A percentile compares a stretch with the other conserved stretches of the same genome.
These are phyloP conservation scores for Galerucella pusilla DNA, from an alignment of 2,888 invertebrate genomes.

Conservation along the genomic window DNA sequence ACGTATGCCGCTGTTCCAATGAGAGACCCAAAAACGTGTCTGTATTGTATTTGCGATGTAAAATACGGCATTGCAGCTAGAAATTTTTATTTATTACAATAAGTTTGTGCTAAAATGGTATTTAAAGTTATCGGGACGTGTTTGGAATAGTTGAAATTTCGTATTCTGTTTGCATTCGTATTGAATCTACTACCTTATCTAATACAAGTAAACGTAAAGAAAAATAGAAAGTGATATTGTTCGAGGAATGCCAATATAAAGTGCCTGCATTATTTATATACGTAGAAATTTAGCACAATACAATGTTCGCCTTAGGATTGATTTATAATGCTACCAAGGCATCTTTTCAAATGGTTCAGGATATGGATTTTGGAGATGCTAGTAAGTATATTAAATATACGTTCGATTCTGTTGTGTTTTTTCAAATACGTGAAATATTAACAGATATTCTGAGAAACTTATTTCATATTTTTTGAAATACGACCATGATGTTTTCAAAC, in stretches of 20 bases:
- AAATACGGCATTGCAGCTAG: conserved; percentile 27
- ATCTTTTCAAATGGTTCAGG: conserved; percentile 57
- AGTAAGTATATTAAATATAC: conserved; percentile 49
- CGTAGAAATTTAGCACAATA: conserved; percentile 22
- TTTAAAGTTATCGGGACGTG: not conserved
- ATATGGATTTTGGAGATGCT: conserved; percentile 56
- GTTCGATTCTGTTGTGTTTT: not conserved
- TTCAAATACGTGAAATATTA: not conserved
- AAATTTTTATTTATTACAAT: conserved; percentile 12
- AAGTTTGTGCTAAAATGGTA: conserved; percentile 1
- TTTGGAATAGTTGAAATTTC: conserved; percentile 2
- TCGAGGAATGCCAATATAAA: conserved; percentile 43
- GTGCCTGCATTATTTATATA: conserved; percentile 27
- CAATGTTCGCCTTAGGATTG: conserved; percentile 58
- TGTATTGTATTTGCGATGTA: conserved; percentile 24
- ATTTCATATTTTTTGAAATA: too few species aligned
- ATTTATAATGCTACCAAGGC: conserved; percentile 58
- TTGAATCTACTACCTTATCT: not conserved
- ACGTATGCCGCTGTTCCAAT: conserved; percentile 26
- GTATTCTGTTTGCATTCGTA: conserved; percentile 8
- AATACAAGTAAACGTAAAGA: not conserved
- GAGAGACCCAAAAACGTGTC: conserved; percentile 33
- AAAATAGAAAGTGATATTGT: conserved; percentile 25
- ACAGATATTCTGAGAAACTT: too few species aligned
- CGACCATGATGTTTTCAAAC: too few species aligned